phyloP scores from a whole-genome alignment of 2,113 vertebrate species.

The Stigmatopora nigra region DNA sequence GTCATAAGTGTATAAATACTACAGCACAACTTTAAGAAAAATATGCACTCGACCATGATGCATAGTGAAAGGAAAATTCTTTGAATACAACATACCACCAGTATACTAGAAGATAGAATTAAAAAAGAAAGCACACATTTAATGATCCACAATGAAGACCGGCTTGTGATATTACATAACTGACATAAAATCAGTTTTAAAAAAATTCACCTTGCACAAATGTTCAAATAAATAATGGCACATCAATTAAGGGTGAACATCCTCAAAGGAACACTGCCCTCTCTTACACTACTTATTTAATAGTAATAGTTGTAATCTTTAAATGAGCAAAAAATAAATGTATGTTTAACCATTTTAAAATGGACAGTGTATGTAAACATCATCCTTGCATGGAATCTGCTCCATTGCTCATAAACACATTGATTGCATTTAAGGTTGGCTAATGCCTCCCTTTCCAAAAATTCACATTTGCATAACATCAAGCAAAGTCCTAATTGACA shows the following conservation, averaged over 20 bases:
- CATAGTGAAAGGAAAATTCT: slow-evolving; percentile 17
- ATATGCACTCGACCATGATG: slow-evolving; percentile 20
- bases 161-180: not conserved
- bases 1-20: slow-evolving; percentile 28
- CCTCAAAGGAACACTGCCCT: not conserved
- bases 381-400: slow-evolving; percentile 61
- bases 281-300: slow-evolving; percentile 8
- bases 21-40: slow-evolving; percentile 42
- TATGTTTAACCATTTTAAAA: slow-evolving; percentile 28
- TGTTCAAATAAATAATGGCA: slow-evolving; percentile 1
- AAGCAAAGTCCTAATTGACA: slow-evolving; percentile 21
- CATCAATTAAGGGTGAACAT: slow-evolving; percentile 2
- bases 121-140: slow-evolving; percentile 19
- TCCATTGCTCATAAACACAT: slow-evolving; percentile 22
- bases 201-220: slow-evolving; percentile 15
- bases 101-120: not conserved
- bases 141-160: not conserved
- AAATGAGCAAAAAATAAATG: slow-evolving; percentile 10
- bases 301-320: slow-evolving; percentile 8
- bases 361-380: slow-evolving; percentile 63
- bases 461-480: slow-evolving; percentile 19
- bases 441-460: slow-evolving; percentile 1
- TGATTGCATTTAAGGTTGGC: slow-evolving; percentile 3
- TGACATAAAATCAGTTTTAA: not conserved
- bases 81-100: slow-evolving; percentile 30